A percentile compares a stretch with the other conserved stretches of the same genome.
These are phyloP conservation scores for Linnaemya tessellans DNA, from an alignment of 2,888 invertebrate genomes.

Conservation along the genomic window DNA sequence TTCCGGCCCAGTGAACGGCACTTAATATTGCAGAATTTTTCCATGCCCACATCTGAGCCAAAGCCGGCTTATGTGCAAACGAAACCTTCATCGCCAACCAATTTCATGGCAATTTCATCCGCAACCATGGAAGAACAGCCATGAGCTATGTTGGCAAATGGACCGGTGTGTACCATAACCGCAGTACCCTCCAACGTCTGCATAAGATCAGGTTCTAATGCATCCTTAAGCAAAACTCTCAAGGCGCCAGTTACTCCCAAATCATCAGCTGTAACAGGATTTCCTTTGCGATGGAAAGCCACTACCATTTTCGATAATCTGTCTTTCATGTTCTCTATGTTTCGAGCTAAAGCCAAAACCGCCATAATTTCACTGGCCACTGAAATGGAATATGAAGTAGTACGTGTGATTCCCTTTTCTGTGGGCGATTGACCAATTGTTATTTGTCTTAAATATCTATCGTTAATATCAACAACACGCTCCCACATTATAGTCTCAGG, in stretches of 20 bases:
- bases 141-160: constrained; percentile 99
- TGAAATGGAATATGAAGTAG: constrained; percentile 95
- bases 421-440: constrained; percentile 96
- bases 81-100: constrained; percentile 95
- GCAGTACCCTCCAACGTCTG: constrained; percentile 98
- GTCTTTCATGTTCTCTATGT: constrained; percentile 93
- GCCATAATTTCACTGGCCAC: constrained; percentile 99
- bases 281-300: constrained; percentile 90
- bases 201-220: constrained; percentile 97
- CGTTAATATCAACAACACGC: constrained; percentile 97
- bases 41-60: constrained; percentile 99
- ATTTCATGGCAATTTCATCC: constrained; percentile 95
- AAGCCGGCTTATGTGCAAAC: constrained; percentile 99
- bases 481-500: constrained; percentile 95
- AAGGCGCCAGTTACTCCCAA: constrained; percentile 97
- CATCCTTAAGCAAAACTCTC: constrained; percentile 95
- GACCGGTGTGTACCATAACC: constrained; percentile 98
- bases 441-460: constrained; percentile 95
- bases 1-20: constrained; percentile 93
- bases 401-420: constrained; percentile 93
- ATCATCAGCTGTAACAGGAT: constrained; percentile 95
- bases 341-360: constrained; percentile 93
- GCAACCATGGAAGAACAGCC: constrained; percentile 98
- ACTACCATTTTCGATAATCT: constrained; percentile 95
- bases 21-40: constrained; percentile 99